These are phyloP conservation scores for Epistrophe eligans DNA, from an alignment of 2,888 invertebrate species.

Conservation along the genomic window DNA sequence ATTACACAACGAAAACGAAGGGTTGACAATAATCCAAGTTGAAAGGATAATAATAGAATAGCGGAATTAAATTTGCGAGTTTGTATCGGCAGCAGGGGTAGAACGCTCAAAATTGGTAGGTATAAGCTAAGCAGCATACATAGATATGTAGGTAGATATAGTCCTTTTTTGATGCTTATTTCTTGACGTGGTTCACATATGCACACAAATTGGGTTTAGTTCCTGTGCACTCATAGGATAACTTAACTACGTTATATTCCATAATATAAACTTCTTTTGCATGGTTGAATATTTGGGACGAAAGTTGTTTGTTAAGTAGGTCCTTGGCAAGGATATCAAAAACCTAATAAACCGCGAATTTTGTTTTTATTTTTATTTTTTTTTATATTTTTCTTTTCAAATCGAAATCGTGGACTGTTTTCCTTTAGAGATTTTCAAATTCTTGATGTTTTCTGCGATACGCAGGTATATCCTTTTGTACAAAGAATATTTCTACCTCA, in stretches of 20 bases:
- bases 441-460: slow-evolving; percentile 31
- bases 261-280: slow-evolving; percentile 53
- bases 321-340: slow-evolving; percentile 56
- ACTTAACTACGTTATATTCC: slow-evolving; percentile 58
- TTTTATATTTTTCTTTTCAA: slow-evolving; percentile 21
- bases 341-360: slow-evolving; percentile 74
- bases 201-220: not conserved
- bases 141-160: not conserved
- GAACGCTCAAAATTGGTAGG: slow-evolving; percentile 25
- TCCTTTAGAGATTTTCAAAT: slow-evolving; percentile 45
- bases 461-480: slow-evolving; percentile 59
- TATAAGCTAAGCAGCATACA: not conserved
- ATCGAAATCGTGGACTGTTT: slow-evolving; percentile 59
- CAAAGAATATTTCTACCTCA: not conserved
- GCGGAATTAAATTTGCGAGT: slow-evolving; percentile 73
- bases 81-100: slow-evolving; percentile 30
- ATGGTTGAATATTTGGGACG: slow-evolving; percentile 42
- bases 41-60: slow-evolving; percentile 74
- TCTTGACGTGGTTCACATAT: slow-evolving; percentile 40
- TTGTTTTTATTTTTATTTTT: slow-evolving; percentile 36
- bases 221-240: slow-evolving; percentile 49
- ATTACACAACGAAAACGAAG: slow-evolving; percentile 66
- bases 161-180: not conserved
- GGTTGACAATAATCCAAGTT: slow-evolving; percentile 75
- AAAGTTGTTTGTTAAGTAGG: slow-evolving; percentile 66